A percentile compares a stretch with the other conserved stretches of the same genome.
Evolutionary conservation across 2,888 invertebrate species (phyloP).

Genomic region (Invenusta paracnida): DNA sequence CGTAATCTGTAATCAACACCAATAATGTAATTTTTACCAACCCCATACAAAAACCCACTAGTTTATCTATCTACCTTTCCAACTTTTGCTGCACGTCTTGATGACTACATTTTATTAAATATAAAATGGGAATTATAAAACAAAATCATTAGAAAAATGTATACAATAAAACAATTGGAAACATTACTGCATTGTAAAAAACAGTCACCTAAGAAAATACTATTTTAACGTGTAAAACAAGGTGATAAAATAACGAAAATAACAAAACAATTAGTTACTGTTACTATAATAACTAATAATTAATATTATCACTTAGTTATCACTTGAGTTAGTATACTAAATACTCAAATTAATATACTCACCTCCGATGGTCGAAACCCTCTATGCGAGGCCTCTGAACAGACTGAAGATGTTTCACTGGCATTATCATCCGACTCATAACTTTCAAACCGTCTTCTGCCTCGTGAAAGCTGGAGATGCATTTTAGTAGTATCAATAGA

Average conservation of each 20-base stretch:
- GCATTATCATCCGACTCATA: constrained; percentile 53
- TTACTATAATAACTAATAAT: too few relatives aligned
- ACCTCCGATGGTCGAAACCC: constrained; percentile 21
- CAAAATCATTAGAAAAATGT: too few relatives aligned
- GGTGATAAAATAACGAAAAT: background rate
- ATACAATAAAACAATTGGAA: background rate
- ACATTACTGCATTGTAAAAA: too few relatives aligned
- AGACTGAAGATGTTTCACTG: constrained; percentile 86
- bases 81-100: background rate
- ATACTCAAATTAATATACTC: background rate
- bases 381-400: constrained; percentile 68
- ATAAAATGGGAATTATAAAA: background rate
- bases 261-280: too few relatives aligned
- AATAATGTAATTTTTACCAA: too few relatives aligned
- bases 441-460: constrained; percentile 24
- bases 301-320: too few relatives aligned
- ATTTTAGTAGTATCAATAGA: too few relatives aligned
- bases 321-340: too few relatives aligned
- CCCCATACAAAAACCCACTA: too few relatives aligned
- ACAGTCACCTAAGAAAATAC: too few relatives aligned
- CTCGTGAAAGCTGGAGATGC: constrained; percentile 32
- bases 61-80: too few relatives aligned
- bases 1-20: too few relatives aligned
- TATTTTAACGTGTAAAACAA: background rate
- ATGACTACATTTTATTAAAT: background rate